Conservation (phyloP, 2,113 vertebrate genomes). For the Addax nasomaculatus region DNA sequence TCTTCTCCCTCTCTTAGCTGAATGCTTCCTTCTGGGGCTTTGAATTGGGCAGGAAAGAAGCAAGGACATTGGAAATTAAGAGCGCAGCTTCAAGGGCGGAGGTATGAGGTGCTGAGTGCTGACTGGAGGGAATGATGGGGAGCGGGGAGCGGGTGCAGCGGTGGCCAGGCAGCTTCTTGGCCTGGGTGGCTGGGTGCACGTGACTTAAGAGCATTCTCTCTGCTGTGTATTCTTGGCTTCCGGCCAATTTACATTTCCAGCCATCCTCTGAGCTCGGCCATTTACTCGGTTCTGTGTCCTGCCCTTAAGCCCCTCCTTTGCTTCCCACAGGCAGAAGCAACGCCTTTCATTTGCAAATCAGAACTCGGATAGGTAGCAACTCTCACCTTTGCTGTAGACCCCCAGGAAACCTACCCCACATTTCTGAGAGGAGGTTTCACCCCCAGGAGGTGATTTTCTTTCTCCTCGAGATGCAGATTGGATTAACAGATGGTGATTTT, state of each 20-base stretch:
- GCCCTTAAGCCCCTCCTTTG: background rate
- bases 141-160: fast-evolving
- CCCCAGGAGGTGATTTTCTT: background rate
- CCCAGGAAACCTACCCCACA: background rate
- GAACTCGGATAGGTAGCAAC: background rate
- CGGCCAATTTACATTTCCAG: background rate
- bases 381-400: background rate
- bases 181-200: fast-evolving
- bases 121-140: too few relatives aligned
- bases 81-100: background rate
- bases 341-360: background rate
- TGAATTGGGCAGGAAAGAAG: background rate
- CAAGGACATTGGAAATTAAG: too few relatives aligned
- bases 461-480: background rate
- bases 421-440: background rate
- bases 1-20: background rate
- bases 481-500: slow-evolving; percentile 53
- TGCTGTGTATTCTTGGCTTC: background rate
- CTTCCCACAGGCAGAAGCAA: background rate
- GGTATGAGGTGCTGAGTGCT: fast-evolving
- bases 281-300: background rate
- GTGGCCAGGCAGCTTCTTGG: fast-evolving
- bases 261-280: background rate
- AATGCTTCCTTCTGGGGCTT: background rate
- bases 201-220: background rate